Evolutionary conservation across 2,797 vertebrate genomes (phyloP).

Genomic region (Leptoclinus maculatus): DNA sequence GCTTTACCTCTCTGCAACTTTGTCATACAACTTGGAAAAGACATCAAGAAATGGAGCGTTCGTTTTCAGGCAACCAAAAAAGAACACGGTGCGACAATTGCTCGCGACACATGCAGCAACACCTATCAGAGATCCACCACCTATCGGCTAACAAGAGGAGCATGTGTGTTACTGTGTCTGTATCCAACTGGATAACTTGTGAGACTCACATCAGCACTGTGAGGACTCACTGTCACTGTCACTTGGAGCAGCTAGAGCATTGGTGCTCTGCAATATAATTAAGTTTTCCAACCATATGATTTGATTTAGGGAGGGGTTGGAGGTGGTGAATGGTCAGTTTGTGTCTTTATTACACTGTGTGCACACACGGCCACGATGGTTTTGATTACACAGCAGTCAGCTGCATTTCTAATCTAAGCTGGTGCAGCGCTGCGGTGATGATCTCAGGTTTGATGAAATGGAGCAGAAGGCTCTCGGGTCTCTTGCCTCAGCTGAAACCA

Average conservation of each 20-base stretch:
- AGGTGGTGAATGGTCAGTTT: constrained; percentile 51
- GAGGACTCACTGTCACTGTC: not conserved
- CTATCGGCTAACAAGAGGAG: constrained; percentile 22
- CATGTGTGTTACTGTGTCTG: constrained; percentile 13
- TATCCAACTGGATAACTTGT: not conserved
- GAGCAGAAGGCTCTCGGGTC: not conserved
- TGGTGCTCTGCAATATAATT: constrained; percentile 79
- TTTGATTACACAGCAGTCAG: constrained; percentile 62
- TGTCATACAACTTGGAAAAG: not conserved
- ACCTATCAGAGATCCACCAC: constrained; percentile 21
- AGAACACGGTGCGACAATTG: constrained; percentile 11
- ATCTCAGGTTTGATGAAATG: constrained; percentile 18
- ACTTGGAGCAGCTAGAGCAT: constrained; percentile 64
- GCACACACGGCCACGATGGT: constrained; percentile 23
- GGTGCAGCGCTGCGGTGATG: not conserved
- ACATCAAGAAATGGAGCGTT: not conserved
- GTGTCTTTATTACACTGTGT: constrained; percentile 36
- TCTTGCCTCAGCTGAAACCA: not conserved
- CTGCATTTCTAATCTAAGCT: constrained; percentile 33
- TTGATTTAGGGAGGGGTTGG: constrained; percentile 72
- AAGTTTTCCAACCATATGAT: constrained; percentile 83
- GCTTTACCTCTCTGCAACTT: not conserved
- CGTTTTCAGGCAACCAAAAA: constrained; percentile 7
- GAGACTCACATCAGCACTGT: constrained; percentile 23
- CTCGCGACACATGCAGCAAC: constrained; percentile 29